Evolutionary conservation across 2,113 vertebrate genomes (phyloP).

Genomic region (Etheostoma spectabile): DNA sequence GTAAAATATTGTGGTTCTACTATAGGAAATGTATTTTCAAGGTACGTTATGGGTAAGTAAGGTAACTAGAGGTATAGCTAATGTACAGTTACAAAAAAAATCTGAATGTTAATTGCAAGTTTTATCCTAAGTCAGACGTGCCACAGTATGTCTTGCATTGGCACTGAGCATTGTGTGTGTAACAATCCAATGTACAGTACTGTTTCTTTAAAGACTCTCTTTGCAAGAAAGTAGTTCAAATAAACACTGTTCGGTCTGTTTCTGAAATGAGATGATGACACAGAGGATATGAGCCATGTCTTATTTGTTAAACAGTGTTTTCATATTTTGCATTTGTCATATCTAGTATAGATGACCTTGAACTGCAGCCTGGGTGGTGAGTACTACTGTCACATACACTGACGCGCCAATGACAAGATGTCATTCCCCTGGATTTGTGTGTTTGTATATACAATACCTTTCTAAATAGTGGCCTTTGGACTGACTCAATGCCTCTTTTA

Average conservation of each 20-base stretch:
- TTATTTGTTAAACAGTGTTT: neutral
- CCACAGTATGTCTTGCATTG: neutral
- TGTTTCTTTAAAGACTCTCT: neutral
- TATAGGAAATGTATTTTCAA: neutral
- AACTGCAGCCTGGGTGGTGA: neutral
- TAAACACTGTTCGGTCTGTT: neutral
- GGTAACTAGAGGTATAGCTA: neutral
- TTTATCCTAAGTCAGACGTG: neutral
- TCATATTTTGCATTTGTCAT: slow-evolving; percentile 21
- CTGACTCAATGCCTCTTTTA: slow-evolving; percentile 1
- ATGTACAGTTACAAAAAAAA: neutral
- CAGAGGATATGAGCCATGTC: slow-evolving; percentile 25
- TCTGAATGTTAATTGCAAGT: neutral
- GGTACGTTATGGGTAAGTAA: neutral
- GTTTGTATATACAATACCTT: slow-evolving; percentile 1
- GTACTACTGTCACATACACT: neutral
- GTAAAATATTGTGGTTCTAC: neutral
- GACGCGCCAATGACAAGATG: slow-evolving; percentile 9
- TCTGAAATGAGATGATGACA: neutral
- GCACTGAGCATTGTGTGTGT: neutral
- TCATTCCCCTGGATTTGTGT: slow-evolving; percentile 25
- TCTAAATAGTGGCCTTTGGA: neutral
- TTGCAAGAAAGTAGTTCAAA: neutral
- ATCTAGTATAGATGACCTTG: slow-evolving; percentile 15
- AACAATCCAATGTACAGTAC: neutral